Evolutionary conservation across 2,888 invertebrate species (phyloP), one percentile per base, ranked within the genome.

Genomic region (Clistopyga incitator): DNA sequence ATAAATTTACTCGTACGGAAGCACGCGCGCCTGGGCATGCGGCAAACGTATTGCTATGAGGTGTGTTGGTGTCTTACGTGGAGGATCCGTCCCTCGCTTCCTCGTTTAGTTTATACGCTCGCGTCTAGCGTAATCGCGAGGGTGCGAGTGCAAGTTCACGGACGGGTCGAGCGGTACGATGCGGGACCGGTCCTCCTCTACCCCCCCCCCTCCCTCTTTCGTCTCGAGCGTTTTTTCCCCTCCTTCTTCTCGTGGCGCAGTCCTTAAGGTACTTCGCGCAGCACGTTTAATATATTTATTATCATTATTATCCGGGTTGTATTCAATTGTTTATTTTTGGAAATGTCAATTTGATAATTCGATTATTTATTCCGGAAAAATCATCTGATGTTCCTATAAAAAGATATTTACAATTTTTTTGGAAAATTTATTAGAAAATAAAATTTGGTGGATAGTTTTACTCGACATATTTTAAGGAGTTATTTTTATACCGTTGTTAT

Each of bases 1-100:
- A 84, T 86, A 82, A 65, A 80, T 85, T 86, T 38, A 79, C 84
- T 80, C 82, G 85, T 52, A 76, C 82, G 87, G 86, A 86, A 89
- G 86, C 83, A 74, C 74, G 74, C 25, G 50, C 47, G 74, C 29
- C 74, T 61, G 56, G 25, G 67, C 45, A 77, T 78, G 68, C 50
- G 67, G 47, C 15, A 65, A 71, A 67, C 68, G 72, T 59, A 70
- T 56, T 61, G 13, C 68, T 64, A 18, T 38, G 54, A 82, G 61
- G 34, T 50, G 47, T 34, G 61, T 74, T 50, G 47, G 47, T 74
- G 74, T 61, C 47, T 64, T 61, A 59, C 42, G 56, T 38, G 15
- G 15, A 29, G 18, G 3, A 18, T 2, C 11, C 13, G 29, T 15
- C 54, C 54, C 25, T 25, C 29, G 11, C 3, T 65, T 20, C 20